Evolutionary conservation across 2,888 invertebrate species (phyloP).

Genomic region (Hemaris fuciformis): DNA sequence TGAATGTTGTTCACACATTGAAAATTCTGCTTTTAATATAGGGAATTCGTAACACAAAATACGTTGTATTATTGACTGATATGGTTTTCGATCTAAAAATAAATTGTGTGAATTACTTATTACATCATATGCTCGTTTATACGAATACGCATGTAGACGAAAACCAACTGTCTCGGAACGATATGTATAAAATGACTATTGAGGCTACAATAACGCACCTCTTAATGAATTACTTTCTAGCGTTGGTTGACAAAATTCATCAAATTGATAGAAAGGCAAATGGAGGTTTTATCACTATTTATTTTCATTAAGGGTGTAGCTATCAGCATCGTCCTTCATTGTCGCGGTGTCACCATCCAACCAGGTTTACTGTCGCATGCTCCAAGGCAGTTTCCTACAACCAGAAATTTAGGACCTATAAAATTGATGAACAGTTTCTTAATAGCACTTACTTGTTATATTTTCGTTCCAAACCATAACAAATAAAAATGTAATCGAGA

Average conservation of each 20-base stretch:
- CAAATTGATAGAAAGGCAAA: conserved; percentile 12
- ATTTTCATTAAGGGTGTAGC: conserved; percentile 48
- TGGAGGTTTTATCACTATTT: conserved; percentile 27
- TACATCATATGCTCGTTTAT: not conserved
- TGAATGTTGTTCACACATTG: not conserved
- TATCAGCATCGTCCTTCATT: conserved; percentile 56
- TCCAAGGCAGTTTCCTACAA: conserved; percentile 65
- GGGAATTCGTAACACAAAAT: not conserved
- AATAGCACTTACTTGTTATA: conserved; percentile 55
- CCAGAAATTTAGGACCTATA: conserved; percentile 74
- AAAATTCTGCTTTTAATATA: not conserved
- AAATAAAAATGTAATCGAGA: conserved; percentile 25
- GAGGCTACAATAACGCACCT: not conserved
- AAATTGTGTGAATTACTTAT: not conserved
- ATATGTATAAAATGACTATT: not conserved
- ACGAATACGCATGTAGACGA: not conserved
- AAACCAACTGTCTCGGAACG: not conserved
- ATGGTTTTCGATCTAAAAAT: not conserved
- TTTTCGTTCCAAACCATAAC: conserved; percentile 38
- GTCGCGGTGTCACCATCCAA: conserved; percentile 65
- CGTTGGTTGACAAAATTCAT: conserved; percentile 1
- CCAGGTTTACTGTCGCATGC: conserved; percentile 72
- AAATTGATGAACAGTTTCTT: conserved; percentile 76
- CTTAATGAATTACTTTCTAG: not conserved
- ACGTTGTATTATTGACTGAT: not conserved